A percentile compares a stretch with the other conserved stretches of the same genome.
phyloP scores from a whole-genome alignment of 2,113 vertebrate genomes.

The Hippolais icterina region DNA sequence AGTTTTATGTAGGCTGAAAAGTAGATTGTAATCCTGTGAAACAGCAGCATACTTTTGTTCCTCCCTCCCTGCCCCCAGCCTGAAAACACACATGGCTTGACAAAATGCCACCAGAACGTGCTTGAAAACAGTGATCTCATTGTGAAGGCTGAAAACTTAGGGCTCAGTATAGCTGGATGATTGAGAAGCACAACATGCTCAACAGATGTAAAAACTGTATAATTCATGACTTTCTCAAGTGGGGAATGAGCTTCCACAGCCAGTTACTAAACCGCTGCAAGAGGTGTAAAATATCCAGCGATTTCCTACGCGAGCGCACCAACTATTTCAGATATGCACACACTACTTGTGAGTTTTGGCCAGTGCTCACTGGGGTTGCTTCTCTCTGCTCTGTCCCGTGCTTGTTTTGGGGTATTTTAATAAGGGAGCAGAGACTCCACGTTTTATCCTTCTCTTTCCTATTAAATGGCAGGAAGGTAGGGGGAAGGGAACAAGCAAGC shows the following conservation, averaged over 20 bases:
- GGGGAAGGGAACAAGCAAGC: constrained; percentile 1
- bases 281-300: constrained; percentile 86
- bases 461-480: neutral
- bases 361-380: constrained; percentile 39
- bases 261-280: constrained; percentile 81
- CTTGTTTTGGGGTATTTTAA: constrained; percentile 25
- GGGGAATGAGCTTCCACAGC: constrained; percentile 76
- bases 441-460: neutral
- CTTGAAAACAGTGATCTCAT: constrained; percentile 77
- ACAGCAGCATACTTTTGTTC: constrained; percentile 55
- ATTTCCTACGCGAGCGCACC: constrained; percentile 82
- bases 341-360: constrained; percentile 60
- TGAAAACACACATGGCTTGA: constrained; percentile 71
- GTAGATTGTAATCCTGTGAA: constrained; percentile 12
- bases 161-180: constrained; percentile 68
- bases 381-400: neutral
- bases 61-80: constrained; percentile 54
- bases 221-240: constrained; percentile 76
- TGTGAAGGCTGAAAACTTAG: constrained; percentile 68
- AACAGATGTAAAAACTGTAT: constrained; percentile 77
- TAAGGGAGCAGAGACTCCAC: neutral
- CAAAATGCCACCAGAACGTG: constrained; percentile 69
- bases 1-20: constrained; percentile 54
- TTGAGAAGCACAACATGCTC: constrained; percentile 80
- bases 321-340: constrained; percentile 86